These are phyloP conservation scores for Littorina saxatilis DNA, from an alignment of 1,140 invertebrate species.

Conservation along the genomic window DNA sequence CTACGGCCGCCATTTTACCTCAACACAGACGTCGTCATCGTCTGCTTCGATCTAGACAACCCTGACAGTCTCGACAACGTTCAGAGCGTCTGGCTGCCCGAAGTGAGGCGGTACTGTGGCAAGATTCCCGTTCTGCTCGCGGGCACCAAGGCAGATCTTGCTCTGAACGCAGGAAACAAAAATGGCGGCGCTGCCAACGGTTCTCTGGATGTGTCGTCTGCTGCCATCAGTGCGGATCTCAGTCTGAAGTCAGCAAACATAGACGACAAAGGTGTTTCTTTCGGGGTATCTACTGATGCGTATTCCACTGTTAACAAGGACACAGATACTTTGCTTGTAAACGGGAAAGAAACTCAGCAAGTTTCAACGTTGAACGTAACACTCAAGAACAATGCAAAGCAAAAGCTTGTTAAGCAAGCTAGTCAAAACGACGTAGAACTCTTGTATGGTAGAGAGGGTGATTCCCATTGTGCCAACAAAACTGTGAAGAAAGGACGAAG, in stretches of 20 bases:
- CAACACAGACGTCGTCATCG: constrained; percentile 85
- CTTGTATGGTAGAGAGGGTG: not conserved
- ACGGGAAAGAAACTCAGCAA: not conserved
- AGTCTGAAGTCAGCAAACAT: not conserved
- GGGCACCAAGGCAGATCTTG: constrained; percentile 78
- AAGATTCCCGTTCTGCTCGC: constrained; percentile 98
- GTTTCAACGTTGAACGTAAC: not conserved
- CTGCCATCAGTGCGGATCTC: not conserved
- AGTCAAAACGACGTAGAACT: not conserved
- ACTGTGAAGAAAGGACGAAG: constrained; percentile 49
- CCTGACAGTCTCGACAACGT: constrained; percentile 95
- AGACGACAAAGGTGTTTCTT: not conserved
- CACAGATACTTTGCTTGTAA: not conserved
- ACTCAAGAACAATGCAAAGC: not conserved
- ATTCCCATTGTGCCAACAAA: no score
- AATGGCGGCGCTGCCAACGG: not conserved
- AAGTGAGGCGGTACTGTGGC: constrained; percentile 96
- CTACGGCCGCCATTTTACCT: constrained; percentile 97
- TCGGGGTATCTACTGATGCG: not conserved
- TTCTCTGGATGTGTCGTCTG: no score
- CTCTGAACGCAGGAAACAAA: constrained; percentile 86
- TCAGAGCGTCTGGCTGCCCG: constrained; percentile 84
- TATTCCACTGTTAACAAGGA: not conserved
- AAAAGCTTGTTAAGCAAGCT: not conserved
- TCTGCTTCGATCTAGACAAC: constrained; percentile 61